Evolutionary conservation across 2,797 vertebrate genomes (phyloP).

Genomic region (Anas bernieri): DNA sequence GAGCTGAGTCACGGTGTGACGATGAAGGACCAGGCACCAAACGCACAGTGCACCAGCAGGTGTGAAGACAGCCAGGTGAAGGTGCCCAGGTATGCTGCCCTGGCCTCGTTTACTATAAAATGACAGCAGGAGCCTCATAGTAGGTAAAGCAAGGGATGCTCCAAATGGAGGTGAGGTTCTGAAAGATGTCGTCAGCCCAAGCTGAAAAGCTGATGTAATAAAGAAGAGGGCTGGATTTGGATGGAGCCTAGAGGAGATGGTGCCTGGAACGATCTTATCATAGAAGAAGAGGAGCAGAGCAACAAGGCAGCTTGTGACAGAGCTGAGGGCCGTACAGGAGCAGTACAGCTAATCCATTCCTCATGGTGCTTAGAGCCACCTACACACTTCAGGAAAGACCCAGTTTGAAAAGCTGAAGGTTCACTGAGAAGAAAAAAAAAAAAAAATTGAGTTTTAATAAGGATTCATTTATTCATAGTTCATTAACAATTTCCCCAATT

Average conservation of each 20-base stretch:
- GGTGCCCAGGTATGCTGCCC: background rate
- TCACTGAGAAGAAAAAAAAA: background rate
- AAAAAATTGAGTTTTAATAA: background rate
- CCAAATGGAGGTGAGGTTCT: background rate
- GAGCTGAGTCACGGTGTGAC: background rate
- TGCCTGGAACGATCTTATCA: background rate
- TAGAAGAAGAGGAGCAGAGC: background rate
- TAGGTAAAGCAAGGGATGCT: background rate
- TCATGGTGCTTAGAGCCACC: background rate
- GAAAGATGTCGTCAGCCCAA: background rate
- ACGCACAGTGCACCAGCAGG: background rate
- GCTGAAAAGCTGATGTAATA: background rate
- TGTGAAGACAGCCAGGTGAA: background rate
- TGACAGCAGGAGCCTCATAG: background rate
- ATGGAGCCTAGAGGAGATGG: background rate
- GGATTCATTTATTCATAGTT: background rate
- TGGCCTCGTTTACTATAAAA: background rate
- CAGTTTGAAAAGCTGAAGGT: background rate
- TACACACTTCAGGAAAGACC: background rate
- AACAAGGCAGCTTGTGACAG: background rate
- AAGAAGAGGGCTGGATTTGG: background rate
- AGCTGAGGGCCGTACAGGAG: background rate
- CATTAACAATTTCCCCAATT: background rate
- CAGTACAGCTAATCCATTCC: accelerated
- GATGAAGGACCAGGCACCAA: background rate